Evolutionary conservation across 1,140 invertebrate species (phyloP), one percentile per base, ranked within the genome.

Genomic region (Bombus difficillimus): DNA sequence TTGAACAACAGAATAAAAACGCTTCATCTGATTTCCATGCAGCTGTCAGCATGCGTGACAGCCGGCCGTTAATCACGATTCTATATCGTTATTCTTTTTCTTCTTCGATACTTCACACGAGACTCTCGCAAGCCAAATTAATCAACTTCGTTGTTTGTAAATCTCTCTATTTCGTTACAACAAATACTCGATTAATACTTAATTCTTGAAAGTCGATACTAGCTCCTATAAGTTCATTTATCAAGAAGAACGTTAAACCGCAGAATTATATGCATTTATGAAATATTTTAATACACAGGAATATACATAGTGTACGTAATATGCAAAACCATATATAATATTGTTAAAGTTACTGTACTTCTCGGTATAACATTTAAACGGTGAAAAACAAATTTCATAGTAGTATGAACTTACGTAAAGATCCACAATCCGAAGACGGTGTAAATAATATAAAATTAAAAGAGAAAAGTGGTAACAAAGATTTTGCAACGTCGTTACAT

Each of bases 41-140:
- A 92, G 91, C 92, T 93, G 93, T 93, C 92, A 93, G 92, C 89
- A 85, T 90, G 86, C 69, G 90, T 93, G 92, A 94, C 92, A 94
- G 93, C 89, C 90, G 89, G 85, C 79, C 75, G 62, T 88, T 47
- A 59, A 53, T 72, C 66, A 34, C n/a, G 43, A 72, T 69, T 68
- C 22, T 34, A 15, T 34, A 32, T 47, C 47, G 32, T 77, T n/a
- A 57, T 47, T 34, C 34, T 28, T 69, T 78, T 78, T 59, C n/a
- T 25, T 47, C n/a, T 76, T 66, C 76, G 76, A 74, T 72, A n/a
- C 62, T 73, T 80, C 37, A 28, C 10, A 32, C 59, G 59, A 62
- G 59, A 28, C 28, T 62, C 59, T 62, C 59, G 2, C 28, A n/a
- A 62, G 59, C 59, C 59, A 62, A 62, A 62, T n/a, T 62, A 62